Evolutionary conservation across 2,888 invertebrate genomes (phyloP).

Genomic region (Quadroppia sp.): DNA sequence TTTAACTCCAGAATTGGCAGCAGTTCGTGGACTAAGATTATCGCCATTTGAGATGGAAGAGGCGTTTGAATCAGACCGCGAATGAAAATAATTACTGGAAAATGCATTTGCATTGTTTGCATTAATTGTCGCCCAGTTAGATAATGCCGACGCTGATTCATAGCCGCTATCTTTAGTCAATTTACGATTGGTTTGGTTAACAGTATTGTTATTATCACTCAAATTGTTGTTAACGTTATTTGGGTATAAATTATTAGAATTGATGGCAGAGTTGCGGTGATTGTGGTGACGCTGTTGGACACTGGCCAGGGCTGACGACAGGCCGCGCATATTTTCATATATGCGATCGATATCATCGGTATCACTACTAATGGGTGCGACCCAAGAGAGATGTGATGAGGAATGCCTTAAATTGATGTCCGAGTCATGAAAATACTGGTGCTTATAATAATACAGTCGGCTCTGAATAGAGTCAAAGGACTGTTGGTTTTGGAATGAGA

Average conservation of each 20-base stretch:
- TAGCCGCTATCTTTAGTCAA: constrained; percentile 41
- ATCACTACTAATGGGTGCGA: constrained; percentile 6
- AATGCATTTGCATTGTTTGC: constrained; percentile 15
- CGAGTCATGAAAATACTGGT: constrained; percentile 20
- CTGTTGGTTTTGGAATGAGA: constrained; percentile 23
- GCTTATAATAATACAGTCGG: constrained; percentile 20
- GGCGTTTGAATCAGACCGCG: constrained; percentile 37
- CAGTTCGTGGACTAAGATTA: constrained; percentile 25
- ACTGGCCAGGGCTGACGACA: background rate
- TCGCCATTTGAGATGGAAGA: constrained; percentile 34
- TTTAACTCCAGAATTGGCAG: constrained; percentile 24
- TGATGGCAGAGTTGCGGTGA: constrained; percentile 8
- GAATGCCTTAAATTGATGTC: constrained; percentile 30
- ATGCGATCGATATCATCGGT: constrained; percentile 16
- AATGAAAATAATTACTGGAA: constrained; percentile 31
- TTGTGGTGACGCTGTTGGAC: constrained; percentile 10
- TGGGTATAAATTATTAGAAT: constrained; percentile 17
- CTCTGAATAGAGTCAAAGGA: constrained; percentile 6
- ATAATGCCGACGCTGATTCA: constrained; percentile 38
- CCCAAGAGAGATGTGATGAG: constrained; percentile 13
- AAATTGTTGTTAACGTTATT: constrained; percentile 15
- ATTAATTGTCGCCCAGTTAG: constrained; percentile 9
- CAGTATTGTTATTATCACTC: background rate
- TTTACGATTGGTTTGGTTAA: constrained; percentile 22
- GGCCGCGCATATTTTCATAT: constrained; percentile 25